phyloP scores from a whole-genome alignment of 2,797 vertebrate species.

The Anabas testudineus region DNA sequence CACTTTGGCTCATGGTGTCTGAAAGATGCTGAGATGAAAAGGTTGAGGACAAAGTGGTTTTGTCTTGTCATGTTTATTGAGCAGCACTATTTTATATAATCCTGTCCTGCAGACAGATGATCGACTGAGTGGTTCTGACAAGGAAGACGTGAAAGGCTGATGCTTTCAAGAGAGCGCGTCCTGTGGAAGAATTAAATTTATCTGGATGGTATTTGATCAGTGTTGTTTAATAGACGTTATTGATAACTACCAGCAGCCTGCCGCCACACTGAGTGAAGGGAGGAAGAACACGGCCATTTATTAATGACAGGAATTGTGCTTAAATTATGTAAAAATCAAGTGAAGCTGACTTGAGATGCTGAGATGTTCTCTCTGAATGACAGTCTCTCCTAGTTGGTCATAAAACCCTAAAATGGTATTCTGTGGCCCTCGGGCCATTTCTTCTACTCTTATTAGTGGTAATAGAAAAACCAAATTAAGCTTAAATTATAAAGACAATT shows the following conservation, averaged over 20 bases:
- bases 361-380: no score
- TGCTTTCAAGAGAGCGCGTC: conserved; percentile 4
- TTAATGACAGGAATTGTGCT: background rate
- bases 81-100: background rate
- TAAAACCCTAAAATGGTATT: conserved; percentile 12
- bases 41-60: conserved; percentile 5
- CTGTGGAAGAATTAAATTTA: background rate
- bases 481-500: background rate
- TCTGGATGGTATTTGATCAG: background rate
- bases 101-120: background rate
- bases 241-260: background rate
- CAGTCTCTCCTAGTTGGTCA: background rate
- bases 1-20: background rate
- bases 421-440: background rate
- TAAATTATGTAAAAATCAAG: background rate
- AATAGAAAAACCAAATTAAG: background rate
- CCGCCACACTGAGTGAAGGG: background rate
- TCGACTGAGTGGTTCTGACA: background rate
- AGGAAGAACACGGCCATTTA: background rate
- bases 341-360: background rate
- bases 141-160: background rate
- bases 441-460: background rate
- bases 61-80: background rate
- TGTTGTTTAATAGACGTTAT: conserved; percentile 10
- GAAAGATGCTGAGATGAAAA: conserved; percentile 5